Evolutionary conservation across 2,888 invertebrate species (phyloP).

Genomic region (Urechis unicinctus): DNA sequence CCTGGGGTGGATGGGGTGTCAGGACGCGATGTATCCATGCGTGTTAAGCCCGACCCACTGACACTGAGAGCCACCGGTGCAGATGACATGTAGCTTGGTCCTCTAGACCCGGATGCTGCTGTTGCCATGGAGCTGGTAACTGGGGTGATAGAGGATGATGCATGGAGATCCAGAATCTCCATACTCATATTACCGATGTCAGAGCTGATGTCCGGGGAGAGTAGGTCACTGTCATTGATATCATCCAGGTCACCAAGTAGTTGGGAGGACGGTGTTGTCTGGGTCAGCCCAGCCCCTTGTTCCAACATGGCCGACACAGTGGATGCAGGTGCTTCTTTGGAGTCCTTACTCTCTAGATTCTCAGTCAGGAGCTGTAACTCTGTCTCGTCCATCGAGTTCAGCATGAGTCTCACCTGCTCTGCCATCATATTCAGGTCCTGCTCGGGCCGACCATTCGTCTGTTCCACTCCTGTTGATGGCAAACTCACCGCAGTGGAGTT

Average conservation of each 20-base stretch:
- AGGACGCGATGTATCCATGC: no score
- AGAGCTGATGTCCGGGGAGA: constrained; percentile 13
- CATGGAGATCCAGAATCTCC: no score
- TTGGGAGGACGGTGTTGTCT: neutral
- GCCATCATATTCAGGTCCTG: constrained; percentile 15
- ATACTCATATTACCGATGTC: constrained; percentile 12
- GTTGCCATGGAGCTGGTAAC: neutral
- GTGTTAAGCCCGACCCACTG: no score
- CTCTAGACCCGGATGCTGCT: neutral
- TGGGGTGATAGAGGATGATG: neutral
- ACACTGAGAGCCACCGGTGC: neutral
- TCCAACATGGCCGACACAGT: neutral
- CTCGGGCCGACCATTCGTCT: neutral
- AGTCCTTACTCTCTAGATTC: constrained; percentile 10
- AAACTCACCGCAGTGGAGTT: neutral
- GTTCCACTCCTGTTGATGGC: neutral
- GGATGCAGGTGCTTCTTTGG: neutral
- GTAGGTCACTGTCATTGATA: constrained; percentile 22
- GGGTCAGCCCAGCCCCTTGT: neutral
- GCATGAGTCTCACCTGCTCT: constrained; percentile 16
- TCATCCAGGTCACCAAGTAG: constrained; percentile 18
- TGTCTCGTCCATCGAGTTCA: constrained; percentile 18
- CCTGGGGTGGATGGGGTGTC: neutral
- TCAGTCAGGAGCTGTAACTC: constrained; percentile 13
- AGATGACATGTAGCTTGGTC: neutral